Percentiles rank a stretch among this genome's conserved stretches.
These are phyloP conservation scores for Ceratina australensis DNA, from an alignment of 1,140 invertebrate species.

Conservation along the genomic window DNA sequence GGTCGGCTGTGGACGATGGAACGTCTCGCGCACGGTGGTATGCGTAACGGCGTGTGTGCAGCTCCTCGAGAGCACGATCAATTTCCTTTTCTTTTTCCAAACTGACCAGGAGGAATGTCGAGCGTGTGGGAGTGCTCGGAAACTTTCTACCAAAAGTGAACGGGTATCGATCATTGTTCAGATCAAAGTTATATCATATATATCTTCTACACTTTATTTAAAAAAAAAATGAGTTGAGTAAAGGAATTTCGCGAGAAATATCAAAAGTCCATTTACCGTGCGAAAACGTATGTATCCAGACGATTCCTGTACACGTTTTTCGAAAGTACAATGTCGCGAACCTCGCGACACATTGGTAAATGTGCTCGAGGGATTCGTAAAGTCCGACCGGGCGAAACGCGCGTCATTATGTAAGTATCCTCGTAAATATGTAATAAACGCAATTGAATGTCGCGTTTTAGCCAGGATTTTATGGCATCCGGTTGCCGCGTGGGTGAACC, in stretches of 20 bases:
- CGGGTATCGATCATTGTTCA: slow-evolving; percentile 30
- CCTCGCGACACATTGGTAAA: slow-evolving; percentile 26
- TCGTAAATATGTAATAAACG: slow-evolving; percentile 55
- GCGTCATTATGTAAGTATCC: slow-evolving; percentile 54
- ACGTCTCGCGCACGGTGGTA: slow-evolving; percentile 43
- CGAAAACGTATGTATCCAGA: not conserved
- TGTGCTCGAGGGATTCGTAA: not conserved
- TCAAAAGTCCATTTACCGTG: slow-evolving; percentile 9
- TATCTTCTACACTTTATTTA: not conserved
- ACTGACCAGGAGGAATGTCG: slow-evolving; percentile 42
- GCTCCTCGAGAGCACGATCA: slow-evolving; percentile 37
- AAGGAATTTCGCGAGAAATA: not conserved
- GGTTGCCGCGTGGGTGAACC: slow-evolving; percentile 49
- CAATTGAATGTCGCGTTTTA: slow-evolving; percentile 50
- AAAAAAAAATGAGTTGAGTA: not conserved
- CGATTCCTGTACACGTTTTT: not conserved
- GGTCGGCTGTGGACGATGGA: slow-evolving; percentile 58
- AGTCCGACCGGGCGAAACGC: slow-evolving; percentile 28
- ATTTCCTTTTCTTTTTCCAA: slow-evolving; percentile 53
- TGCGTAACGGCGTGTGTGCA: slow-evolving; percentile 40
- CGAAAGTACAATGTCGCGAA: slow-evolving; percentile 32
- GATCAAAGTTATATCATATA: not conserved
- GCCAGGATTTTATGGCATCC: slow-evolving; percentile 54
- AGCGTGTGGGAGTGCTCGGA: slow-evolving; percentile 26
- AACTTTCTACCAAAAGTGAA: slow-evolving; percentile 36